Evolutionary conservation across 2,113 vertebrate species (phyloP), one percentile per base, ranked within the genome.

Genomic region (Sphaerodactylus townsendi): DNA sequence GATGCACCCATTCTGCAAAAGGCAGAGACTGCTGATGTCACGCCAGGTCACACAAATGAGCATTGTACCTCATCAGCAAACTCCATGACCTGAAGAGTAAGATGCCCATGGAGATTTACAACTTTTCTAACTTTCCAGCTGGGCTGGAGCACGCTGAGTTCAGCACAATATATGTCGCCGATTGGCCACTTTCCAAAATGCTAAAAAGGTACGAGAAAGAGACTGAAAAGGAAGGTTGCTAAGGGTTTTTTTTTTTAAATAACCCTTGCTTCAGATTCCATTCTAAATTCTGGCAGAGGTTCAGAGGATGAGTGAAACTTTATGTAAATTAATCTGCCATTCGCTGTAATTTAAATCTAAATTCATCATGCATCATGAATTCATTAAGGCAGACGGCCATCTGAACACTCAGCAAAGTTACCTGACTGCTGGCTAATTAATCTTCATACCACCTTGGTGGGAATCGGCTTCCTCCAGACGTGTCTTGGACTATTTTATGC

Each of bases 41-140:
- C 80, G 83, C 15, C 15, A 92, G 73, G 53, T 59, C 88, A 85
- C 33, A 73, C 25, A 76, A 76, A 73, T 10, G 6, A 86, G 50
- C 5, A 30, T 85, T 78, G 41, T 82, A 77, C 84, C 33, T 25
- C 0, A 0, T 91, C 93, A 93, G 91, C 91, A 90, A 53, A 25
- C 86, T 91, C 88, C 92, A 90, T 92, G 92, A 89, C 87, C 90
- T 85, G 62, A 39, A 74, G 81, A 87, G 85, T 75, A 84, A 69
- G 81, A 88, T 90, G 88, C 56, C 87, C 86, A 19, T 86, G 35
- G 56, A 92, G 89, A 94, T 94, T 93, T 94, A 93, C 19, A 2
- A 70, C 85, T 80, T 81, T 85, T 88, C 86, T 86, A 79, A 86
- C 78, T 90, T 93, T 93, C 72, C 41, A 84, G 90, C 66, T 89